Conservation (phyloP, 1,140 invertebrate species). For the Caerostris extrusa region DNA sequence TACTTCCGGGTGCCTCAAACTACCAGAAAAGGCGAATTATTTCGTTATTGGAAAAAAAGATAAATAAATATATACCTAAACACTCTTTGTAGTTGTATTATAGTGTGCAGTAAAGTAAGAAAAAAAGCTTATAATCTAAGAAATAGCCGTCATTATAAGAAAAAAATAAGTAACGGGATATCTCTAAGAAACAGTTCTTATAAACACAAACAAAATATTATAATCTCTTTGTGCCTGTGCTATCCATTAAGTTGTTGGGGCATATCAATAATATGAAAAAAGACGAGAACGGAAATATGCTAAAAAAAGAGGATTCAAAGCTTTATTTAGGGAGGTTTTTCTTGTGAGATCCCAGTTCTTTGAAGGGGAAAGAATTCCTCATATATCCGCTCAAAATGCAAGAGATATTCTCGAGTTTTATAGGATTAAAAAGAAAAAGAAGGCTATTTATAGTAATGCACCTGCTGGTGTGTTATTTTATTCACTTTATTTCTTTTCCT, state of each 20-base stretch:
- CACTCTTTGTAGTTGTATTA: conserved; percentile 10
- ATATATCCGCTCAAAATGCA: conserved; percentile 45
- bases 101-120: not conserved
- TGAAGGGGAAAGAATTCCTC: not conserved
- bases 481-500: not conserved
- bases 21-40: not conserved
- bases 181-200: not conserved
- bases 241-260: conserved; percentile 29
- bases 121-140: conserved; percentile 18
- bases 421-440: conserved; percentile 36
- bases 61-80: not conserved
- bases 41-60: not conserved
- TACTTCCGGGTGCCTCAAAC: too few relatives aligned
- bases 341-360: not conserved
- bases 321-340: not conserved
- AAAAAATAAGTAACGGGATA: conserved; percentile 5
- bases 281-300: conserved; percentile 11
- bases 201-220: conserved; percentile 42
- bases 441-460: conserved; percentile 45
- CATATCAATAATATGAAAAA: not conserved
- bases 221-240: conserved; percentile 25
- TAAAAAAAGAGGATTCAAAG: conserved; percentile 31
- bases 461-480: conserved; percentile 5
- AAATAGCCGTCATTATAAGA: not conserved
- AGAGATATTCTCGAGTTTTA: conserved; percentile 43